A percentile compares a stretch with the other conserved stretches of the same genome.
phyloP scores from a whole-genome alignment of 2,888 invertebrate genomes.

The Leptinotarsa tumamoca region DNA sequence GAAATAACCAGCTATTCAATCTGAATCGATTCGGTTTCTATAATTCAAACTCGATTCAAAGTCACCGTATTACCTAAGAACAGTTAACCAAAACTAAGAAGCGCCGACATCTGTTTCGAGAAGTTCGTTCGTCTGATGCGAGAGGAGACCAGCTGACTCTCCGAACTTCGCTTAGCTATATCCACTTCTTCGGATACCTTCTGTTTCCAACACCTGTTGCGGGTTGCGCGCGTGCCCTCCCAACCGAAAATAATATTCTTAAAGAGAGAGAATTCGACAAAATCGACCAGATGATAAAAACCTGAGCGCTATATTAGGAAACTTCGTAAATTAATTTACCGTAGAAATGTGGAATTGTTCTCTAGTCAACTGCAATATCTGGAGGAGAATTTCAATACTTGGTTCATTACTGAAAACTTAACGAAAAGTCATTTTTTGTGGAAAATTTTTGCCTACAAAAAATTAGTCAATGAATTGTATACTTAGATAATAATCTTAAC shows the following conservation, averaged over 20 bases:
- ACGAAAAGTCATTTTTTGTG: no score
- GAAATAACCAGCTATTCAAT: not conserved
- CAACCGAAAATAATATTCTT: slow-evolving; percentile 49
- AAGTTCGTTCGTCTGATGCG: slow-evolving; percentile 10
- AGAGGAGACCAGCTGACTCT: slow-evolving; percentile 15
- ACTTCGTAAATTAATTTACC: not conserved
- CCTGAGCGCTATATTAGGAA: not conserved
- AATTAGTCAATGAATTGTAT: no score
- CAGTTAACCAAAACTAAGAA: not conserved
- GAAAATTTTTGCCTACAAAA: no score
- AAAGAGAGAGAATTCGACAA: not conserved
- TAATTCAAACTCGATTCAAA: not conserved
- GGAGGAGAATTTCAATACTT: not conserved
- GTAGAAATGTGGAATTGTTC: not conserved
- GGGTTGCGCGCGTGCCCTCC: slow-evolving; percentile 55
- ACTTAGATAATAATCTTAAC: no score
- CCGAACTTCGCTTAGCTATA: not conserved
- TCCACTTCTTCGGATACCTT: slow-evolving; percentile 58
- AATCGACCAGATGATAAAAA: slow-evolving; percentile 8
- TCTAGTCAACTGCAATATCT: not conserved
- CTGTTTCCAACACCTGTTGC: slow-evolving; percentile 63
- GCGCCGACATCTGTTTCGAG: slow-evolving; percentile 12
- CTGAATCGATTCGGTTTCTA: not conserved
- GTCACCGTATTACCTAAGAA: slow-evolving; percentile 5
- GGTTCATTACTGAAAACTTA: no score